Base-by-base conservation (phyloP, 2,113 vertebrate genomes). In the Lepus timidus region DNA sequence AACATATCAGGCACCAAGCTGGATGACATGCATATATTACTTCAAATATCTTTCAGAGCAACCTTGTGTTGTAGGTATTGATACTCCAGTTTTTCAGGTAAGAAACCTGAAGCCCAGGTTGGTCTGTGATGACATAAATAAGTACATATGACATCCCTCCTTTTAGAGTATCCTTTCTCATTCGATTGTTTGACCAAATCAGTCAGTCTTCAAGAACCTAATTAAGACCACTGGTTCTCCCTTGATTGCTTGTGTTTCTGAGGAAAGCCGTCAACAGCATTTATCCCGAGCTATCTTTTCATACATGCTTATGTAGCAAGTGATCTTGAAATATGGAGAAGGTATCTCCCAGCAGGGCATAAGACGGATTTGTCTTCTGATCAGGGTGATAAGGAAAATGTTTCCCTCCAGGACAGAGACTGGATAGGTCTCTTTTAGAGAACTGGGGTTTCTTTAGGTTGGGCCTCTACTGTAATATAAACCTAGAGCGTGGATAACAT, bases 151-250 rank as follows among this genome's bases (percentile, higher is more conserved):
- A 58, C 91, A 36, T 75, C 61, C 85, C 73, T 80, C 64, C n/a
- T 74, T 33, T 25, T 58, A 19, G 36, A 87, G 85, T 79, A 64
- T 58, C 2, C 6, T 3, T 76, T 91, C 44, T 82, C 22, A 68
- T 82, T 68, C 71, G 78, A 19, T 90, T 92, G 71, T 55, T 89
- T 74, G 51, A 78, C 6, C 62, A 96, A 83, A 75, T 85, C 44
- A 71, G 1, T 52, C 36, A 49, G 14, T 23, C 25, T 68, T 75
- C 20, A 36, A 76, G 52, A 70, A 80, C 23, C 29, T 73, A 84
- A 52, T 39, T 39, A 67, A 83, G 20, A 51, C 16, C 39, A 10
- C 68, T 29, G 58, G 25, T 12, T 49, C 14, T 29, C 31, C 82
- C 14, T 62, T 19, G 82, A 44, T 55, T 82, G 23, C 36, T 39